These are phyloP conservation scores for Diglossa brunneiventris DNA, from an alignment of 2,113 vertebrate species.

Conservation along the genomic window DNA sequence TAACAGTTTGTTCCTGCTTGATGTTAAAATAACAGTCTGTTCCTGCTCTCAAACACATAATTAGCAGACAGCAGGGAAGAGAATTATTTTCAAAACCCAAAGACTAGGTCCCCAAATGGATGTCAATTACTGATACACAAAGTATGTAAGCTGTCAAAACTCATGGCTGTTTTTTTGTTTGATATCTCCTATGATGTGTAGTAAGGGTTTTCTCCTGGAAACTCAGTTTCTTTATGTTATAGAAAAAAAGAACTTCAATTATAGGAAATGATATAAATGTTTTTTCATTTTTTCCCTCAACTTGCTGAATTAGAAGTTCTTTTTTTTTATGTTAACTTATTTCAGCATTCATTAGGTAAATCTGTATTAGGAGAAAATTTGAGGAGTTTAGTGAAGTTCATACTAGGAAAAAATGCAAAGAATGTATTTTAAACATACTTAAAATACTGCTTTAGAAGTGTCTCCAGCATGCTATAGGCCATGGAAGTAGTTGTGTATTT, in stretches of 20 bases:
- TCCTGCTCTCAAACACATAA: conserved; percentile 3
- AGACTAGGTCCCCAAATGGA: not conserved
- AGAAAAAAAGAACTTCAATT: not conserved
- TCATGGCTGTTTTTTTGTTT: not conserved
- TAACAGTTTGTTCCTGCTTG: not conserved
- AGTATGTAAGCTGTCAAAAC: not conserved
- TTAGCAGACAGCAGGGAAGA: not conserved
- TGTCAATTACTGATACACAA: not conserved
- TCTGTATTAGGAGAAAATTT: not conserved
- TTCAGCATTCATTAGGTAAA: not conserved
- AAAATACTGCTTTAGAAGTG: not conserved
- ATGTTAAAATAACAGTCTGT: not conserved
- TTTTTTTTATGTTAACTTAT: not conserved
- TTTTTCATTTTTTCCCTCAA: not conserved
- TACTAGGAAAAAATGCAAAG: not conserved
- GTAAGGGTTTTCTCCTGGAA: not conserved
- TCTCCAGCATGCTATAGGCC: not conserved
- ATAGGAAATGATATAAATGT: not conserved
- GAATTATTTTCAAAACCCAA: conserved; percentile 7
- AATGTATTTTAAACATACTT: not conserved
- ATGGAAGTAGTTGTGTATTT: not conserved
- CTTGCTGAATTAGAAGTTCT: not conserved
- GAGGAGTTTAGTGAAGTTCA: not conserved
- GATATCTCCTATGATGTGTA: not conserved
- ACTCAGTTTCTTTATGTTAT: not conserved